These are phyloP conservation scores for Mesochorus sp. DNA, from an alignment of 2,888 invertebrate genomes.

Conservation along the genomic window DNA sequence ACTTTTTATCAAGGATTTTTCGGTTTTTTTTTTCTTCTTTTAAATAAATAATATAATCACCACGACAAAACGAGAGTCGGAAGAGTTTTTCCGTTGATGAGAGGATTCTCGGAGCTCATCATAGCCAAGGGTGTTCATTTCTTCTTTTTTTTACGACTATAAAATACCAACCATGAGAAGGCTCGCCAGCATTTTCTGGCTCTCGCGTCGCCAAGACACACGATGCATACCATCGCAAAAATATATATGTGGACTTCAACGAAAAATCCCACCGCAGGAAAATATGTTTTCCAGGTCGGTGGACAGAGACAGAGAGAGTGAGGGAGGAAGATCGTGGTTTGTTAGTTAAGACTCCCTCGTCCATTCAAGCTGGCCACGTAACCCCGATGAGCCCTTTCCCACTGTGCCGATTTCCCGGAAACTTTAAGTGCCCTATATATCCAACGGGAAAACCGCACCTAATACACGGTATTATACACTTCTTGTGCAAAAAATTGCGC, in stretches of 20 bases:
- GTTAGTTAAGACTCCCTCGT: conserved; percentile 8
- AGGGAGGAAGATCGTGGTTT: neutral
- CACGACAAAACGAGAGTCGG: too few species aligned
- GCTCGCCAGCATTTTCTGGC: too few species aligned
- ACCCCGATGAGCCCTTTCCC: conserved; percentile 45
- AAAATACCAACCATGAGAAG: too few species aligned
- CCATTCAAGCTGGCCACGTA: conserved; percentile 39
- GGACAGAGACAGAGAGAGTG: neutral
- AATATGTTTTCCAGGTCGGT: conserved; percentile 28
- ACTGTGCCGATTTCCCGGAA: conserved; percentile 22
- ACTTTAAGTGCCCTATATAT: conserved; percentile 45
- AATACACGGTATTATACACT: conserved; percentile 32
- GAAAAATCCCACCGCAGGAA: conserved; percentile 32
- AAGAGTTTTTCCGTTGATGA: too few species aligned
- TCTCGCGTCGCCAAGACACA: neutral
- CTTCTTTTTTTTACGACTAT: too few species aligned
- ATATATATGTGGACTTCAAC: conserved; percentile 2
- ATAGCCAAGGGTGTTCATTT: too few species aligned
- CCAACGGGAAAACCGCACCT: conserved; percentile 50
- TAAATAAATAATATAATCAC: too few species aligned
- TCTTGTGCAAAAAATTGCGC: conserved; percentile 45
- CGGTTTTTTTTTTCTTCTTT: too few species aligned
- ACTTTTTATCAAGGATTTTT: too few species aligned
- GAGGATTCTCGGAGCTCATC: too few species aligned
- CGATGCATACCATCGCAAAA: neutral